Base-by-base conservation (phyloP, 2,113 vertebrate species). In the Phainopepla nitens region DNA sequence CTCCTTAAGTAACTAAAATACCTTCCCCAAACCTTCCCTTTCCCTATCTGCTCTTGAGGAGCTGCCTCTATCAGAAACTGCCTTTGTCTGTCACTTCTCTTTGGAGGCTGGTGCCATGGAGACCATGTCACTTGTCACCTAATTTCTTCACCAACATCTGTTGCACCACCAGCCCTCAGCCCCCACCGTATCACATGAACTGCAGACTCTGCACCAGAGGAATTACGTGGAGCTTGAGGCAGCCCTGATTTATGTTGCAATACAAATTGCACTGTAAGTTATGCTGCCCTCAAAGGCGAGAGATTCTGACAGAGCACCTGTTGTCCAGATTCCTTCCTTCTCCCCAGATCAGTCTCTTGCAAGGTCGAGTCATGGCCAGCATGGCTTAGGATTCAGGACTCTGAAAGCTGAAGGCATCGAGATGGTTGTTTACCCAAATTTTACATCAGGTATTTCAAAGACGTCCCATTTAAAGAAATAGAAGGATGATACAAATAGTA, bases 181-280 rank as follows among this genome's bases (percentile, higher is more conserved):
- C 54, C 50, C 61, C 61, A 42, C 49, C 6, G 6, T 90, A 44
- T 24, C 23, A 39, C 95, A 91, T 47, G 77, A 87, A 64, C 56
- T 73, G 75, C 84, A 93, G 80, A 42, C 82, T 82, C 78, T 42
- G 89, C 73, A 58, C n/a, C 80, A 68, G 58, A 84, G 93, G 64
- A 89, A 84, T 92, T 87, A 82, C 4, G 35, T 85, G 91, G 72
- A 58, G 77, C 75, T 93, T 31, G 66, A 79, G 84, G 72, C 65
- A 92, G 90, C 64, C 84, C 23, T 92, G 91, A 95, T 96, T 97
- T 92, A 94, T 87, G 76, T 68, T 60, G 88, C 96, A 95, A 84
- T 64, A 76, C 95, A 87, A 96, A 97, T 95, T 75, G 56, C 92
- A 79, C 53, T n/a, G 24, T 83, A 88, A 94, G 73, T 89, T 87